phyloP scores from a whole-genome alignment of 2,888 invertebrate genomes.

The Miltochrista miniata region DNA sequence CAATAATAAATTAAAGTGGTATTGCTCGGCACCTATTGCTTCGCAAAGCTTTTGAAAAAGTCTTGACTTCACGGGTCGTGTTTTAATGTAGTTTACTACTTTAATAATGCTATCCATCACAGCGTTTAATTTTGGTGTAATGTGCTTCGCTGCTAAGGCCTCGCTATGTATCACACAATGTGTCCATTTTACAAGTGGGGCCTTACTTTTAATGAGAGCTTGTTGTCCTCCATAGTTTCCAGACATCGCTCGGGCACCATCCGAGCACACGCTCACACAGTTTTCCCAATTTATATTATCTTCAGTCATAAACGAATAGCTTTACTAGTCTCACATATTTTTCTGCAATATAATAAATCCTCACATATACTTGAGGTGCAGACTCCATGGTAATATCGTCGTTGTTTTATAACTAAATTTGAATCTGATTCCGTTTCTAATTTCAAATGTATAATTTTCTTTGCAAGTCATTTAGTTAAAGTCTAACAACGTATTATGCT shows the following conservation, averaged over 20 bases:
- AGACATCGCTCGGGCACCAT: not conserved
- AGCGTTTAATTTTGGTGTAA: not conserved
- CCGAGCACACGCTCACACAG: too few species aligned
- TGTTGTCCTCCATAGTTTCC: not conserved
- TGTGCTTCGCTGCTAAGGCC: not conserved
- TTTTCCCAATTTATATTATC: too few species aligned
- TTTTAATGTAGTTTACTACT: constrained; percentile 26
- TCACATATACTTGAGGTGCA: too few species aligned
- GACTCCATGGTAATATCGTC: too few species aligned
- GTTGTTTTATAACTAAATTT: too few species aligned
- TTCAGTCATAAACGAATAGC: too few species aligned
- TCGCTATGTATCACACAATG: constrained; percentile 1
- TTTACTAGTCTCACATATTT: too few species aligned
- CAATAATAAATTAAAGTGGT: constrained; percentile 22
- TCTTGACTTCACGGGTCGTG: constrained; percentile 27
- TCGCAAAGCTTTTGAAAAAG: constrained; percentile 33
- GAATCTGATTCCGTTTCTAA: too few species aligned
- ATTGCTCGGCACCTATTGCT: constrained; percentile 32
- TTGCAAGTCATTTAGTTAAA: too few species aligned
- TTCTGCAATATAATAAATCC: too few species aligned
- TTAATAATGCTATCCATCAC: constrained; percentile 12
- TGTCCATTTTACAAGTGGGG: not conserved
- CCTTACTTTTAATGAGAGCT: not conserved
- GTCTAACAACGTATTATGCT: too few species aligned
- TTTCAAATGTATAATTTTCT: too few species aligned